These are phyloP conservation scores for Mesocentrotus franciscanus DNA, from an alignment of 53 echinoderm and acorn worm genomes.

Conservation along the genomic window DNA sequence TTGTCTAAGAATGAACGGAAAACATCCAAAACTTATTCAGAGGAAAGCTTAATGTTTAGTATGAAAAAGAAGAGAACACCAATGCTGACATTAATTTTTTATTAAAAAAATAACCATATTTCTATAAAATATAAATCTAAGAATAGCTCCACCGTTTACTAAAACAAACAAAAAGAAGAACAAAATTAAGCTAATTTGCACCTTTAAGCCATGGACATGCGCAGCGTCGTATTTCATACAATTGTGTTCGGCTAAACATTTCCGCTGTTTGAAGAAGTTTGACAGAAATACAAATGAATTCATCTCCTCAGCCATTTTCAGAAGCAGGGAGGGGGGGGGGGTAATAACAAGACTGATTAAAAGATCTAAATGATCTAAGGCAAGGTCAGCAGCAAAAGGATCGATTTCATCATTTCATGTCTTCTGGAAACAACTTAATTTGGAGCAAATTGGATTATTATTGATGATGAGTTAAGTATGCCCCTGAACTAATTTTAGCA, in stretches of 20 bases:
- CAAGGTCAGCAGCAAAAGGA: constrained; percentile 2
- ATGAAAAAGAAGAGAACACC: too few species aligned
- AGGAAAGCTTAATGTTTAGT: too few species aligned
- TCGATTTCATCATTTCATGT: constrained; percentile 34
- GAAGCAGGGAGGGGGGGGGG: not conserved
- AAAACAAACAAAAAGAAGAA: not conserved
- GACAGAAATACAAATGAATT: not conserved
- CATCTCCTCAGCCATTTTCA: not conserved
- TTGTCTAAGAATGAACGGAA: too few species aligned
- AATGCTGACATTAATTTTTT: too few species aligned
- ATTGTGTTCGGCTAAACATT: not conserved
- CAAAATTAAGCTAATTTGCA: too few species aligned
- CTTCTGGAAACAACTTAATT: constrained; percentile 54
- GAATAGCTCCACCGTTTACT: too few species aligned
- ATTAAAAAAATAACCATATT: too few species aligned
- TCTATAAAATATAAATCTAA: too few species aligned
- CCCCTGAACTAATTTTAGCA: constrained; percentile 18
- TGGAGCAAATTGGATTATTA: constrained; percentile 41
- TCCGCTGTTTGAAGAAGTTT: not conserved
- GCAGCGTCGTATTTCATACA: not conserved
- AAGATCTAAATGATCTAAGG: not conserved
- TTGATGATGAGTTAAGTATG: not conserved
- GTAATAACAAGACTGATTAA: not conserved
- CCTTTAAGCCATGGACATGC: too few species aligned
- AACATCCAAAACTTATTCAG: too few species aligned